Base-by-base conservation (phyloP, 2,888 invertebrate genomes). In the Nudaria mundana region DNA sequence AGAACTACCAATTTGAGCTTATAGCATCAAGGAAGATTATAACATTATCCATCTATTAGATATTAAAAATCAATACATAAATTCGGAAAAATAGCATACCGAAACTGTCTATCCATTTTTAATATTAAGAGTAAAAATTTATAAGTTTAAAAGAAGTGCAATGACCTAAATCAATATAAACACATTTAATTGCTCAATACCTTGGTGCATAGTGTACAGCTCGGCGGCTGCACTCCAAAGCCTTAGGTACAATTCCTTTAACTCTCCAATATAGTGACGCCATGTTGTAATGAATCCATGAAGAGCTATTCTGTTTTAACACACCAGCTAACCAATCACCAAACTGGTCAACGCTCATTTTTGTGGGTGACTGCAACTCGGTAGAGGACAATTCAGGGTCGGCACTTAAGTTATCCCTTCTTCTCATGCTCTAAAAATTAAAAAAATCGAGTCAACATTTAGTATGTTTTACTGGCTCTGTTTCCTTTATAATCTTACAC, bases 201-300 rank as follows among this genome's bases (percentile, higher is more conserved):
- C 93, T 91, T 30, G 94, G 94, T 36, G 94, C 93, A 79, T 91
- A 92, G 71, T 94, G 92, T 37, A 96, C 90, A 15, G 95, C 94
- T 43, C 94, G 81, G 22, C 95, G 89, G 40, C 93, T 90, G 77
- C 96, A 96, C 63, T 96, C 95, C 36, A 95, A 78, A n/a, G 95
- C 94, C 59, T 93, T 92, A n/a, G 91, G 90, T 1, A 94, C 92
- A 65, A 94, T 91, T 8, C 95, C 95, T 63, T 91, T 90, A 0
- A 93, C 91, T 51, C 95, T 86, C 95, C 95, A 96, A 78, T 92
- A 95, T 53, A 94, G 89, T 1, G 94, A 91, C 20, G 94, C 95
- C 77, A 95, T 89, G 70, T 95, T 94, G 63, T 94, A 93, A 67
- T 95, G 91, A 20, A 95, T 76, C 95, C 95, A 96, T 0, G 94